phyloP scores from a whole-genome alignment of 2,113 vertebrate species.

The Rousettus leschenaultii region DNA sequence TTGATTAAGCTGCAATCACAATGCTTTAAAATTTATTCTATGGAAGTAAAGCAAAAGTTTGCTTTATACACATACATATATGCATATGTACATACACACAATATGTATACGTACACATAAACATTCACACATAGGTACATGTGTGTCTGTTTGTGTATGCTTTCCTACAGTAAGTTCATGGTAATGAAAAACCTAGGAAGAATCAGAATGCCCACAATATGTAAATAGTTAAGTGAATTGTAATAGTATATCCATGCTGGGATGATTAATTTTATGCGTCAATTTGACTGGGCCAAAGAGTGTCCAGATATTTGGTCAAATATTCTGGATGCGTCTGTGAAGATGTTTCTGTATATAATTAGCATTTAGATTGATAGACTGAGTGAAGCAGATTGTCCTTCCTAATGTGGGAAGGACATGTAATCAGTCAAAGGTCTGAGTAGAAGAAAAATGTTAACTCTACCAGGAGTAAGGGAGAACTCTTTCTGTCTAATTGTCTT shows the following conservation, averaged over 20 bases:
- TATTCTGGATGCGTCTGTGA: background rate
- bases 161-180: background rate
- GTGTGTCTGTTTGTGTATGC: background rate
- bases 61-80: background rate
- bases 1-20: background rate
- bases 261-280: background rate
- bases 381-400: background rate
- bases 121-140: background rate
- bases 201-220: background rate
- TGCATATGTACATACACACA: background rate
- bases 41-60: background rate
- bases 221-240: background rate
- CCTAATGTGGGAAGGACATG: background rate
- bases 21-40: background rate
- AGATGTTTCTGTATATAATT: background rate
- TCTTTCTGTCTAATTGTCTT: background rate
- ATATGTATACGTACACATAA: background rate
- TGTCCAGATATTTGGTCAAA: background rate
- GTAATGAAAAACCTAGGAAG: background rate
- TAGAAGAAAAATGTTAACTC: background rate
- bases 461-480: background rate
- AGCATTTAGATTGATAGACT: background rate
- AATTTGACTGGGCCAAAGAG: background rate
- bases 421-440: background rate
- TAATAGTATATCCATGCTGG: background rate